Evolutionary conservation across 2,888 invertebrate genomes (phyloP).

Genomic region (Nysson spinosus): DNA sequence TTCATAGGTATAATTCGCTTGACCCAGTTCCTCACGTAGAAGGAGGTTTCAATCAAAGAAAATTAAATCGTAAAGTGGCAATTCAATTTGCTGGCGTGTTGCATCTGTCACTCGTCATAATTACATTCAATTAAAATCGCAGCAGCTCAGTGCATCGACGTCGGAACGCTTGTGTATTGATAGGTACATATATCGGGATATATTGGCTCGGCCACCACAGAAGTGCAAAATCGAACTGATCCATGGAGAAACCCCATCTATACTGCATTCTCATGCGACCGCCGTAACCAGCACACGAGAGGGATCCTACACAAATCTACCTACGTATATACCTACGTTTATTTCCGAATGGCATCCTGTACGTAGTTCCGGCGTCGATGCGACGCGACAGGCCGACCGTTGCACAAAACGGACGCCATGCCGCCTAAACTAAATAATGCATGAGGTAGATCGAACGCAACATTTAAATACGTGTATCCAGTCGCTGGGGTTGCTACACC

Average conservation of each 20-base stretch:
- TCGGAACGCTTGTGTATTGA: constrained; percentile 19
- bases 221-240: constrained; percentile 60
- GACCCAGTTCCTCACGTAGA: no score
- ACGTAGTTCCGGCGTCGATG: constrained; percentile 67
- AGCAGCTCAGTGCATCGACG: constrained; percentile 25
- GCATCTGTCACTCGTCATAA: constrained; percentile 45
- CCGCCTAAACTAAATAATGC: constrained; percentile 70
- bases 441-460: constrained; percentile 68
- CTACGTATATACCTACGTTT: constrained; percentile 51
- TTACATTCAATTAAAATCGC: constrained; percentile 52
- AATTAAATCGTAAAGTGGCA: constrained; percentile 42
- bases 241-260: constrained; percentile 57
- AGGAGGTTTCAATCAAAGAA: constrained; percentile 23
- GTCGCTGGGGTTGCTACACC: constrained; percentile 44
- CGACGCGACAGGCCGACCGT: constrained; percentile 65
- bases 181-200: constrained; percentile 21
- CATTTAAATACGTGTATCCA: constrained; percentile 68
- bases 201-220: constrained; percentile 28
- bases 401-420: constrained; percentile 61
- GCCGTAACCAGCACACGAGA: constrained; percentile 34
- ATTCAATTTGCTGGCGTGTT: constrained; percentile 43
- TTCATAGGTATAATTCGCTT: no score
- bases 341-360: constrained; percentile 63
- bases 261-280: constrained; percentile 57
- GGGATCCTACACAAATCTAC: constrained; percentile 7